A percentile compares a stretch with the other conserved stretches of the same genome.
Evolutionary conservation across 2,888 invertebrate species (phyloP).

Genomic region (Drosophila buzzatii): DNA sequence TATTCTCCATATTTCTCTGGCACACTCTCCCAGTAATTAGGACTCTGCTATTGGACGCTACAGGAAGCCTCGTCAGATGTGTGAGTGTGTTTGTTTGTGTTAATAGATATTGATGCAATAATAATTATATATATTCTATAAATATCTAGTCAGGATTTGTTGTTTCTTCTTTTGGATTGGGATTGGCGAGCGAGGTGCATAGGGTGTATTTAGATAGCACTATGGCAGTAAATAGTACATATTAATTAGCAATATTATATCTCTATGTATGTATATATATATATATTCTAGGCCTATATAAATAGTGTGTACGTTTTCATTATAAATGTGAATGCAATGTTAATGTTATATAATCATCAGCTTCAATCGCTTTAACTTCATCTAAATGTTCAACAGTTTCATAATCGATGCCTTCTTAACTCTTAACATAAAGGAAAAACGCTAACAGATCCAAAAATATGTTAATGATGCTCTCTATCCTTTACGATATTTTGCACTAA

Average conservation of each 20-base stretch:
- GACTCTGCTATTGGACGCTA: conserved; percentile 42
- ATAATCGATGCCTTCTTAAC: conserved; percentile 52
- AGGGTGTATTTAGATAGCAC: conserved; percentile 71
- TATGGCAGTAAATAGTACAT: conserved; percentile 79
- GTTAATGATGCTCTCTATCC: conserved; percentile 40
- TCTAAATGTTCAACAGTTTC: conserved; percentile 71
- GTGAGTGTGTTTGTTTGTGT: conserved; percentile 20
- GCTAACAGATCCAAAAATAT: conserved; percentile 69
- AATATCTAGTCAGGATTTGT: conserved; percentile 48
- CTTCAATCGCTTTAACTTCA: conserved; percentile 52
- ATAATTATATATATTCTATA: conserved; percentile 20
- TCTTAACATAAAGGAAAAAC: conserved; percentile 57
- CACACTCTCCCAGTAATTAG: conserved; percentile 31
- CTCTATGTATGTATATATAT: conserved; percentile 62
- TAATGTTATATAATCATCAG: conserved; percentile 41
- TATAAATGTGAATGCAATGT: conserved; percentile 61
- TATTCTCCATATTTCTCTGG: neutral
- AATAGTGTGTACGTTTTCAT: conserved; percentile 67
- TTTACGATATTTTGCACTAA: conserved; percentile 74
- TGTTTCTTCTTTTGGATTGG: conserved; percentile 35
- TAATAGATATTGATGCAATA: conserved; percentile 29
- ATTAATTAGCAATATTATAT: conserved; percentile 65
- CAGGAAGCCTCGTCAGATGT: conserved; percentile 50
- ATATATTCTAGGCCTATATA: conserved; percentile 59
- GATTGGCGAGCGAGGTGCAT: conserved; percentile 61